Evolutionary conservation across 2,888 invertebrate genomes (phyloP).

Genomic region (Eilema griseolum): DNA sequence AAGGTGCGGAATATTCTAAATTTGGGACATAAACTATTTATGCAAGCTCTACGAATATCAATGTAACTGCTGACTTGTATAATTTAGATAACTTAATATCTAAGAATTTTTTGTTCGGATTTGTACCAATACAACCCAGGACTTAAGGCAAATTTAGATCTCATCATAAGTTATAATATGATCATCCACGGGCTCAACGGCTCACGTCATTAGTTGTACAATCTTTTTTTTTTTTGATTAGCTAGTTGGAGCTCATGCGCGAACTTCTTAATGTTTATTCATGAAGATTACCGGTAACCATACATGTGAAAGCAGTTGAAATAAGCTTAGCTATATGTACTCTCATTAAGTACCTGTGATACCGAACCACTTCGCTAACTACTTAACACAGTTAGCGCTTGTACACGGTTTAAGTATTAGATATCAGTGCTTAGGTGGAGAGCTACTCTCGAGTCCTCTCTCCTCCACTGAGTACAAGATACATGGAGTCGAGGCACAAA

Average conservation of each 20-base stretch:
- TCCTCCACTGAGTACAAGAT: constrained; percentile 11
- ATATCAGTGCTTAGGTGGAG: constrained; percentile 22
- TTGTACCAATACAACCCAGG: no score
- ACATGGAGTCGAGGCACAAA: background rate
- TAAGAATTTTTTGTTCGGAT: background rate
- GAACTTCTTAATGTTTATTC: no score
- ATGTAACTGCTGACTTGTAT: background rate
- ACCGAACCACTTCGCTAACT: constrained; percentile 26
- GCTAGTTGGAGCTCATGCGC: no score
- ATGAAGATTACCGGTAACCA: no score
- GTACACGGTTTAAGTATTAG: constrained; percentile 19
- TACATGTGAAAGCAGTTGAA: constrained; percentile 10
- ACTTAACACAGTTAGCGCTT: constrained; percentile 24
- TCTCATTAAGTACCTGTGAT: constrained; percentile 29
- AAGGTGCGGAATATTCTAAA: no score
- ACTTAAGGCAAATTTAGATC: no score
- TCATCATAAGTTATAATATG: no score
- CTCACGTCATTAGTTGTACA: no score
- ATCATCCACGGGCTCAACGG: no score
- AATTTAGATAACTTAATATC: background rate
- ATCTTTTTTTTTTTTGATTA: no score
- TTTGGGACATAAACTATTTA: no score
- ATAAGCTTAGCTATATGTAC: constrained; percentile 19
- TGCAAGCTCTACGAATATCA: no score
- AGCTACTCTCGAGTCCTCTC: constrained; percentile 5